Evolutionary conservation across 1,140 invertebrate genomes (phyloP).

Genomic region (Triops longicaudatus): DNA sequence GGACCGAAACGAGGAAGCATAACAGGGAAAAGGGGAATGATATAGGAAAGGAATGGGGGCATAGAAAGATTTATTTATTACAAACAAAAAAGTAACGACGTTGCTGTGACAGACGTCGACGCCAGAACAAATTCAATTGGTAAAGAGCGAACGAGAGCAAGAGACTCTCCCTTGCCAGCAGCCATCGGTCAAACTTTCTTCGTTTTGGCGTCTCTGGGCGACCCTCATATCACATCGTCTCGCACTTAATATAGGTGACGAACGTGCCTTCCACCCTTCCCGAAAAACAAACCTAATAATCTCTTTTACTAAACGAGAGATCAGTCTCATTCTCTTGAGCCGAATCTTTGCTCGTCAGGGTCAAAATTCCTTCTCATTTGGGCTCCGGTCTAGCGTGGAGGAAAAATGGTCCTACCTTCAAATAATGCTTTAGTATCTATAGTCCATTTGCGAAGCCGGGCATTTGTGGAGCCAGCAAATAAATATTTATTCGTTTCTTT

Average conservation of each 20-base stretch:
- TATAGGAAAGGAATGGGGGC: neutral
- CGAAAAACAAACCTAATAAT: neutral
- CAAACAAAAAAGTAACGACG: constrained; percentile 1
- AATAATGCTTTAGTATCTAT: too few relatives aligned
- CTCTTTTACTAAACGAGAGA: neutral
- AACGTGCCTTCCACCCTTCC: neutral
- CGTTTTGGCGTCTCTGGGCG: constrained; percentile 9
- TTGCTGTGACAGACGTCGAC: constrained; percentile 14
- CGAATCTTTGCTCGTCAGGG: too few relatives aligned
- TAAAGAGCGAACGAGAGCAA: neutral
- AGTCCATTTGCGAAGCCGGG: too few relatives aligned
- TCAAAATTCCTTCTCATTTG: too few relatives aligned
- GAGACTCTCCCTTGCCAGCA: constrained; percentile 5
- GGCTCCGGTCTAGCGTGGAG: too few relatives aligned
- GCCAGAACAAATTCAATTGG: constrained; percentile 7
- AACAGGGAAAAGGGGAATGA: too few relatives aligned
- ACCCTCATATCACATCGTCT: neutral
- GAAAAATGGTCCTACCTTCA: too few relatives aligned
- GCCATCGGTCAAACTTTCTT: constrained; percentile 4
- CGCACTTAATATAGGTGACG: constrained; percentile 6
- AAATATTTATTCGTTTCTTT: too few relatives aligned
- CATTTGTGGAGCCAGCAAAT: too few relatives aligned
- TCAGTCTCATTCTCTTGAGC: too few relatives aligned
- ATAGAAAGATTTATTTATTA: neutral
- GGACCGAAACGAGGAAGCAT: too few relatives aligned